Conservation (phyloP, 2,888 invertebrate species). For the Ennomos fuscantarius region DNA sequence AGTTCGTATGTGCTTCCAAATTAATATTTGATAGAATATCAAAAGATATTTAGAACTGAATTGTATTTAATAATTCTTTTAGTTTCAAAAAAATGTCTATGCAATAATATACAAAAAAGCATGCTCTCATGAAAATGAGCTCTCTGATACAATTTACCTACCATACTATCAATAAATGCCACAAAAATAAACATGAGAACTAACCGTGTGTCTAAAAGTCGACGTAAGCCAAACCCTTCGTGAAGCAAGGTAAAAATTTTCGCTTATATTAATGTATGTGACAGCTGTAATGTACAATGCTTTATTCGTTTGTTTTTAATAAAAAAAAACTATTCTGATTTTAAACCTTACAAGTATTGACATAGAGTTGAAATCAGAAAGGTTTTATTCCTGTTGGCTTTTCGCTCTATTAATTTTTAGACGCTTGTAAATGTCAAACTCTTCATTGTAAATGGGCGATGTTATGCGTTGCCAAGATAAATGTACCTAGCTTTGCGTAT, state of each 20-base stretch:
- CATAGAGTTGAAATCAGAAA: slow-evolving; percentile 16
- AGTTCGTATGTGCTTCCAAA: too few relatives aligned
- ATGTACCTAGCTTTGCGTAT: slow-evolving; percentile 3
- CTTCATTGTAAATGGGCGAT: slow-evolving; percentile 17
- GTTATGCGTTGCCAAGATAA: slow-evolving; percentile 20
- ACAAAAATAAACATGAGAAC: slow-evolving; percentile 4
- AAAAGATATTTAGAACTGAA: too few relatives aligned
- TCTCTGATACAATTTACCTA: too few relatives aligned
- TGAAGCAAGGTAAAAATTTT: slow-evolving; percentile 65
- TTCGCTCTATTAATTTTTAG: slow-evolving; percentile 46
- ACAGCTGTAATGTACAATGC: slow-evolving; percentile 61
- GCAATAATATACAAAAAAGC: too few relatives aligned
- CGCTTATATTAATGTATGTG: slow-evolving; percentile 51
- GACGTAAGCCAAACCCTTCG: slow-evolving; percentile 51
- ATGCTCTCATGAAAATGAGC: too few relatives aligned
- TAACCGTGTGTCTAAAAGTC: slow-evolving; percentile 5
- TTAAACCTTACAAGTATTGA: background rate
- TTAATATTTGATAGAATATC: too few relatives aligned
- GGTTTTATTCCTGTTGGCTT: slow-evolving; percentile 21
- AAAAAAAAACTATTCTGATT: slow-evolving; percentile 4
- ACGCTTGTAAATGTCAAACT: slow-evolving; percentile 34
- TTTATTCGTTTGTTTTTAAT: slow-evolving; percentile 50
- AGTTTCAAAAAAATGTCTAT: too few relatives aligned
- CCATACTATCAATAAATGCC: background rate
- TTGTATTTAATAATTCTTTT: too few relatives aligned